Evolutionary conservation across 1,140 invertebrate species (phyloP).

Genomic region (Cotesia chilonis): DNA sequence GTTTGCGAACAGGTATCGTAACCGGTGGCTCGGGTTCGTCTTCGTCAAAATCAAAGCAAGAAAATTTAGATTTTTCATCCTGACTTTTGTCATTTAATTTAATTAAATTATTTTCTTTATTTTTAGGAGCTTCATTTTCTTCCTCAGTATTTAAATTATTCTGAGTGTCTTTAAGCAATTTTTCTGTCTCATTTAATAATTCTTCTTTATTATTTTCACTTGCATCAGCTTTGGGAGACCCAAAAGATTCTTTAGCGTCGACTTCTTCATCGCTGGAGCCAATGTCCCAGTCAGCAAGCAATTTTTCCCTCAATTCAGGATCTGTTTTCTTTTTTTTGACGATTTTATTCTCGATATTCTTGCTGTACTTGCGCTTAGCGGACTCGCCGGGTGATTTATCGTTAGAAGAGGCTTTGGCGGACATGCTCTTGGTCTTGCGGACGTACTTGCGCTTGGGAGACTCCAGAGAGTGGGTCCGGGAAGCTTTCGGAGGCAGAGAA

Average conservation of each 20-base stretch:
- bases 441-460: conserved; percentile 65
- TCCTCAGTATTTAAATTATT: conserved; percentile 8
- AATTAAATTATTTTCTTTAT: conserved; percentile 46
- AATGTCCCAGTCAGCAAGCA: conserved; percentile 64
- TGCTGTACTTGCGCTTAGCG: conserved; percentile 53
- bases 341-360: conserved; percentile 50
- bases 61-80: conserved; percentile 55
- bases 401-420: conserved; percentile 41
- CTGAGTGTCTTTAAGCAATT: conserved; percentile 56
- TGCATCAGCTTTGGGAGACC: conserved; percentile 40
- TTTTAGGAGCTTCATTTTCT: conserved; percentile 30
- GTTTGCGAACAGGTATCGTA: conserved; percentile 64
- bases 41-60: conserved; percentile 70
- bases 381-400: conserved; percentile 44
- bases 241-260: conserved; percentile 29
- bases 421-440: conserved; percentile 53
- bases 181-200: conserved; percentile 44
- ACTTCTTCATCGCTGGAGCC: conserved; percentile 51
- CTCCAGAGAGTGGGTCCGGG: conserved; percentile 36
- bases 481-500: conserved; percentile 43
- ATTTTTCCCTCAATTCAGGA: conserved; percentile 56
- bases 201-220: conserved; percentile 52
- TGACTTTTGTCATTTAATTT: conserved; percentile 52
- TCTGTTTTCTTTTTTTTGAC: conserved; percentile 60
- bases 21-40: conserved; percentile 61